Conservation (phyloP, 2,113 vertebrate genomes). For the Hippocampus mohnikei region DNA sequence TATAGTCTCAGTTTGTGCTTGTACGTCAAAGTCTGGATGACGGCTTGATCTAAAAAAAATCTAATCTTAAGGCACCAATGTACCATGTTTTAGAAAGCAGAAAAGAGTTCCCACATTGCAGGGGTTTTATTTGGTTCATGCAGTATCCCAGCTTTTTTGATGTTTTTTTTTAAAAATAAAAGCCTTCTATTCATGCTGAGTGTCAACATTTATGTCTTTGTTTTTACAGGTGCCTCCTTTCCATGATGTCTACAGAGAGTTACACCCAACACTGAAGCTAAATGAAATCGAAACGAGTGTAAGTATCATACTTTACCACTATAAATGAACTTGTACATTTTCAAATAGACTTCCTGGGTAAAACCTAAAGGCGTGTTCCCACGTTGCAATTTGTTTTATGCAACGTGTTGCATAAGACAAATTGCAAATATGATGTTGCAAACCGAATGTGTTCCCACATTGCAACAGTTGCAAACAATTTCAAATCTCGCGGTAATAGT, state of each 20-base stretch:
- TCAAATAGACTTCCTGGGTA: not conserved
- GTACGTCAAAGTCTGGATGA: too few species aligned
- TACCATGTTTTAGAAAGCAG: not conserved
- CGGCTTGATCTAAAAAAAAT: not conserved
- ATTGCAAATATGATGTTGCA: too few species aligned
- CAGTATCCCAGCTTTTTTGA: not conserved
- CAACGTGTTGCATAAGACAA: too few species aligned
- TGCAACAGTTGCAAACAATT: too few species aligned
- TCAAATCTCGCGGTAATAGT: too few species aligned
- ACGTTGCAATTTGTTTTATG: too few species aligned
- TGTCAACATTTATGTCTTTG: constrained; percentile 10
- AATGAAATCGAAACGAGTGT: constrained; percentile 94
- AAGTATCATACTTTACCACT: constrained; percentile 60
- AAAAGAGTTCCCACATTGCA: not conserved
- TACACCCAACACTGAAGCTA: constrained; percentile 84
- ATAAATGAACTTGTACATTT: not conserved
- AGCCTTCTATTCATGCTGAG: not conserved
- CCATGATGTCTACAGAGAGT: constrained; percentile 84
- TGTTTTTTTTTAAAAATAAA: not conserved
- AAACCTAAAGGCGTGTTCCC: too few species aligned
- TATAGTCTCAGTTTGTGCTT: too few species aligned
- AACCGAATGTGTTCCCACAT: too few species aligned
- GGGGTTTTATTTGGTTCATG: not conserved
- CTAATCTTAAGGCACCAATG: not conserved
- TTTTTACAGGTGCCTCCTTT: constrained; percentile 83